phyloP scores from a whole-genome alignment of 2,888 invertebrate genomes.

The Eupithecia subumbrata region DNA sequence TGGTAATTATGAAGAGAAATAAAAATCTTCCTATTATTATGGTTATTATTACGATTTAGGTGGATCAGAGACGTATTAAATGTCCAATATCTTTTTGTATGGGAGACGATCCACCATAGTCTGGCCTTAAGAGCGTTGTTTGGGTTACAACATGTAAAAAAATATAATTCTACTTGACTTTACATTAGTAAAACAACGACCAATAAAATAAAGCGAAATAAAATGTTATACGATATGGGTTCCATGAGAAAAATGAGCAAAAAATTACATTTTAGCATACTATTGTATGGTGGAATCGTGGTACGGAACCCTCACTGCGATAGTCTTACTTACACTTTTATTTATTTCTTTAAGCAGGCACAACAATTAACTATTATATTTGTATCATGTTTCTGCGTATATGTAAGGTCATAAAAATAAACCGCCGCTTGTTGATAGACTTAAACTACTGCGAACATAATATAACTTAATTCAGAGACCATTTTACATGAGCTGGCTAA shows the following conservation, averaged over 20 bases:
- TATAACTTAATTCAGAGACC: too few relatives aligned
- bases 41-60: conserved; percentile 3
- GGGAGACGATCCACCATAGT: not conserved
- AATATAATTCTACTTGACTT: not conserved
- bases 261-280: not conserved
- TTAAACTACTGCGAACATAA: too few relatives aligned
- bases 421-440: not conserved
- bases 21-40: conserved; percentile 69
- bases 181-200: not conserved
- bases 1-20: conserved; percentile 78
- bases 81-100: not conserved
- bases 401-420: not conserved
- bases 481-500: not conserved
- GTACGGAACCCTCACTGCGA: too few relatives aligned
- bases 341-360: not conserved
- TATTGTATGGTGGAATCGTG: too few relatives aligned
- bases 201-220: not conserved
- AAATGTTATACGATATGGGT: not conserved
- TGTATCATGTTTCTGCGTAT: not conserved
- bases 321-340: not conserved
- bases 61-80: not conserved
- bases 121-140: not conserved
- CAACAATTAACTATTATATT: not conserved
- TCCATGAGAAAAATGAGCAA: not conserved
- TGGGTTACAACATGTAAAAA: not conserved